Percentiles rank a stretch among this genome's conserved stretches.
Evolutionary conservation across 2,888 invertebrate genomes (phyloP).

Genomic region (Hylaea fasciaria): DNA sequence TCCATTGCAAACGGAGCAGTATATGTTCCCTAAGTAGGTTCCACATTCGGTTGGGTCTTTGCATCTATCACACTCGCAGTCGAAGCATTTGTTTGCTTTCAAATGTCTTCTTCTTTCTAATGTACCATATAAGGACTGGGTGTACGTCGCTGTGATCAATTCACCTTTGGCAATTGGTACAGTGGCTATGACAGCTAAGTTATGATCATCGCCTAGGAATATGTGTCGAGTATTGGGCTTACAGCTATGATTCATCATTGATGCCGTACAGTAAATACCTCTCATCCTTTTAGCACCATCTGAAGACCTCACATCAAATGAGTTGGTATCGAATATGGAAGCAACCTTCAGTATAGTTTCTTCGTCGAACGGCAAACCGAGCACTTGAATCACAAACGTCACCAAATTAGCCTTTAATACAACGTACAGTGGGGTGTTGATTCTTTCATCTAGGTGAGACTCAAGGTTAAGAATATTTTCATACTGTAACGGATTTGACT

Average conservation of each 20-base stretch:
- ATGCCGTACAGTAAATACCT: conserved; percentile 87
- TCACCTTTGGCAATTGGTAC: conserved; percentile 88
- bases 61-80: conserved; percentile 88
- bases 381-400: conserved; percentile 85
- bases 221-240: conserved; percentile 89
- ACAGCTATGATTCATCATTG: conserved; percentile 90
- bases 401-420: conserved; percentile 86
- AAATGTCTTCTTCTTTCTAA: conserved; percentile 87
- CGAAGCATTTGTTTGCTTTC: conserved; percentile 87
- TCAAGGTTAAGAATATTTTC: conserved; percentile 83
- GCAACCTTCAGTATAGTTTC: conserved; percentile 85
- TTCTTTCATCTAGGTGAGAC: conserved; percentile 86
- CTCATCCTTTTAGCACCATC: conserved; percentile 81
- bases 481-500: conserved; percentile 81
- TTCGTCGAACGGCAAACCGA: conserved; percentile 84
- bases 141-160: conserved; percentile 88
- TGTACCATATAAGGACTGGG: conserved; percentile 89
- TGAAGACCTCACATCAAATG: conserved; percentile 87
- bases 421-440: conserved; percentile 85
- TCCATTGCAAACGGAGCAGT: conserved; percentile 86
- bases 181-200: conserved; percentile 87
- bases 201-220: conserved; percentile 85
- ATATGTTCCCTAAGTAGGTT: conserved; percentile 86
- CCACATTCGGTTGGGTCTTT: conserved; percentile 88
- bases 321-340: conserved; percentile 89